phyloP scores from a whole-genome alignment of 2,113 vertebrate genomes.

The Brienomyrus longianalis region DNA sequence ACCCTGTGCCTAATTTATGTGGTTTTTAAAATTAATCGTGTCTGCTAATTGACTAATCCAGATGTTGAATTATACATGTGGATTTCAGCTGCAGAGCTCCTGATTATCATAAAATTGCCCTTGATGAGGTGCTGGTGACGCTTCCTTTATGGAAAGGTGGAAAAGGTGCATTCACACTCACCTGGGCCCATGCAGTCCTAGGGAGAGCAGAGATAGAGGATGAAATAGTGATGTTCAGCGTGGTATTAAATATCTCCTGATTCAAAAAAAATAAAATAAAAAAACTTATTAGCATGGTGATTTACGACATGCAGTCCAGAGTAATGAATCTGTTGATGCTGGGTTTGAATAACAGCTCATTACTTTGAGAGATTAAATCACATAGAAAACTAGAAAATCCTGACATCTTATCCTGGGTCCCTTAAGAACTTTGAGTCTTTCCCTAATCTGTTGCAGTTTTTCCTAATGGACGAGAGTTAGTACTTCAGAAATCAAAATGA shows the following conservation, averaged over 20 bases:
- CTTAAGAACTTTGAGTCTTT: too few species aligned
- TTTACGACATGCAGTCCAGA: not conserved
- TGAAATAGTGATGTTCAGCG: not conserved
- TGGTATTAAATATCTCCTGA: not conserved
- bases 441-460: not conserved
- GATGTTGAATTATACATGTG: conserved; percentile 55
- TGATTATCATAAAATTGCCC: conserved; percentile 43
- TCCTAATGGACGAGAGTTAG: not conserved
- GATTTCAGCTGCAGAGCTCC: conserved; percentile 38
- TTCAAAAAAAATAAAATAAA: not conserved
- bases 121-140: not conserved
- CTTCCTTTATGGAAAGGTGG: not conserved
- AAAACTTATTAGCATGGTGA: not conserved
- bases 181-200: not conserved
- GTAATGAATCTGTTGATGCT: not conserved
- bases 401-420: not conserved
- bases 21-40: conserved; percentile 36
- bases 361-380: conserved; percentile 1
- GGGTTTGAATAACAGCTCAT: not conserved
- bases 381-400: not conserved
- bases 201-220: not conserved
- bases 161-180: not conserved
- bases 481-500: not conserved
- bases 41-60: conserved; percentile 52
- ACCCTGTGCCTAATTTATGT: not conserved